Evolutionary conservation across 2,888 invertebrate species (phyloP).

Genomic region (Harmothoe impar): DNA sequence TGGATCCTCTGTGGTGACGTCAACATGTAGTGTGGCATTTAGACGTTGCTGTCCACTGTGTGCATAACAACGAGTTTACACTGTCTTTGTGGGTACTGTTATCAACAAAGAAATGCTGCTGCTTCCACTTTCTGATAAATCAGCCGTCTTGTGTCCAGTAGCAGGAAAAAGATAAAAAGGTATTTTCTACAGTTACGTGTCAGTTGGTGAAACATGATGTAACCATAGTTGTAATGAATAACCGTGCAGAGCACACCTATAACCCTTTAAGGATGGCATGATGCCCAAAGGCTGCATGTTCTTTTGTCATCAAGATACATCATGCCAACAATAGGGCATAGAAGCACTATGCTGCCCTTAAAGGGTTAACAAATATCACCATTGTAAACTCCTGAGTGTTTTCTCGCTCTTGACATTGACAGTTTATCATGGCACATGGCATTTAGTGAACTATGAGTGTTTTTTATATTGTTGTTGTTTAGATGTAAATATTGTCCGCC

Average conservation of each 20-base stretch:
- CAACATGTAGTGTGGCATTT: conserved; percentile 35
- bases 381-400: conserved; percentile 26
- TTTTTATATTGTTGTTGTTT: conserved; percentile 54
- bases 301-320: too few relatives aligned
- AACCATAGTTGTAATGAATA: background rate
- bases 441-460: conserved; percentile 8
- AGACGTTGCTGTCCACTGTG: conserved; percentile 10
- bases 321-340: too few relatives aligned
- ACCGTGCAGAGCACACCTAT: conserved; percentile 33
- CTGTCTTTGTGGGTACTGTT: conserved; percentile 2
- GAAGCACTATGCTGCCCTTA: too few relatives aligned
- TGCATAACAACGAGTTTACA: conserved; percentile 36
- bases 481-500: conserved; percentile 44
- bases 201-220: conserved; percentile 2
- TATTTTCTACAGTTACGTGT: conserved; percentile 32
- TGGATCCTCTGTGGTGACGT: conserved; percentile 35
- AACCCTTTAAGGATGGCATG: too few relatives aligned
- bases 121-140: conserved; percentile 40
- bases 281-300: too few relatives aligned
- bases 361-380: conserved; percentile 12
- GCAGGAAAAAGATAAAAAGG: background rate
- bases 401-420: background rate
- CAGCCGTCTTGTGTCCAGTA: background rate
- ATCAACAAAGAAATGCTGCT: conserved; percentile 31
- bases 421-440: conserved; percentile 34